Evolutionary conservation across 2,888 invertebrate genomes (phyloP).

Genomic region (Zygaena filipendulae): DNA sequence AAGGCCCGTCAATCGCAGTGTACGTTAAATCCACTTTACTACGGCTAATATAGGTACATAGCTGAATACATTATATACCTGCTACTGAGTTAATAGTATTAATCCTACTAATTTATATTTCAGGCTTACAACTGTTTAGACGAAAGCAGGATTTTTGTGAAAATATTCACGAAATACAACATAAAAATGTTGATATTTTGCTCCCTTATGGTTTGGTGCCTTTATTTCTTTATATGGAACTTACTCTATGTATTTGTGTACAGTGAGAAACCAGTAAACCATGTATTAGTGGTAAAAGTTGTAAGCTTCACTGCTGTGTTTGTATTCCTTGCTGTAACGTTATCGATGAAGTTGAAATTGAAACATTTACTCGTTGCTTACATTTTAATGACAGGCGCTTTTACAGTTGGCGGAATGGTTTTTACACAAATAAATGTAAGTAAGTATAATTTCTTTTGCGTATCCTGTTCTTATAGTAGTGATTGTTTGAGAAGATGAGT

Average conservation of each 20-base stretch:
- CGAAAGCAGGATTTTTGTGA: constrained; percentile 38
- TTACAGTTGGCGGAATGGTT: constrained; percentile 18
- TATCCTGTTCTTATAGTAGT: too few relatives aligned
- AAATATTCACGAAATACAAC: constrained; percentile 36
- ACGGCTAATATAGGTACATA: not conserved
- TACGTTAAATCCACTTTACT: constrained; percentile 23
- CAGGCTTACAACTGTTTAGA: constrained; percentile 51
- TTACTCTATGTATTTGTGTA: constrained; percentile 37
- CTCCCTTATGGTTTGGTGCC: constrained; percentile 30
- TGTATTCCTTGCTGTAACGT: constrained; percentile 28
- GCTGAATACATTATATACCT: not conserved
- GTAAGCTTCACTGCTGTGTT: constrained; percentile 26
- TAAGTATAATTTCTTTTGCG: too few relatives aligned
- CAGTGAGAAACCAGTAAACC: constrained; percentile 19
- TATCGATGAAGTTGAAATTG: constrained; percentile 29
- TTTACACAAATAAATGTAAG: constrained; percentile 18
- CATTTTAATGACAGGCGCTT: constrained; percentile 31
- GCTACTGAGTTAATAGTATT: constrained; percentile 4
- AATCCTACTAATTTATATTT: constrained; percentile 20
- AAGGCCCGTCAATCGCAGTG: constrained; percentile 51
- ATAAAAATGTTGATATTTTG: constrained; percentile 29
- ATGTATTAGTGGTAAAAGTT: constrained; percentile 24
- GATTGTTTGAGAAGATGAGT: too few relatives aligned
- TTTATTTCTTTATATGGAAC: constrained; percentile 39
- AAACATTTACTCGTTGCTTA: constrained; percentile 31